phyloP scores from a whole-genome alignment of 2,888 invertebrate genomes.

The Lepidocyrtoides sp. region DNA sequence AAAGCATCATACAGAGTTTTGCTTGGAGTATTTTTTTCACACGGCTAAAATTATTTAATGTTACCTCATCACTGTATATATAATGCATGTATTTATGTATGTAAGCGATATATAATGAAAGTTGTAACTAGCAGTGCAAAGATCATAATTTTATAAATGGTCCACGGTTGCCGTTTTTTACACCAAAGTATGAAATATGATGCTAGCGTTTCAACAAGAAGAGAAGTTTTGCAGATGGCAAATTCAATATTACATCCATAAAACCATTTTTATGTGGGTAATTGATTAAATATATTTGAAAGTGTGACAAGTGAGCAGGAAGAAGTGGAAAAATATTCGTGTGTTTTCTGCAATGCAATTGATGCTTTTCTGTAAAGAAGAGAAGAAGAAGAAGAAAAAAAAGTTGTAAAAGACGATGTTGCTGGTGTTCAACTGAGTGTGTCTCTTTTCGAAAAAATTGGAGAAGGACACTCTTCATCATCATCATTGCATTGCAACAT shows the following conservation, averaged over 20 bases:
- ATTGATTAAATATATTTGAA: conserved; percentile 50
- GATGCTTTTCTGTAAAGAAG: not conserved
- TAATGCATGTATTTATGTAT: too few species aligned
- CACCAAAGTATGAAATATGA: conserved; percentile 33
- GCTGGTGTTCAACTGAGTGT: not conserved
- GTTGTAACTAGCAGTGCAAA: not conserved
- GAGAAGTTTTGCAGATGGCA: conserved; percentile 22
- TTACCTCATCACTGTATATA: conserved; percentile 3
- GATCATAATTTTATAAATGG: conserved; percentile 44
- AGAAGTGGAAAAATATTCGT: not conserved
- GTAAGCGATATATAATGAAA: not conserved
- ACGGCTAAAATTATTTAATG: conserved; percentile 29
- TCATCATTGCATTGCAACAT: not conserved
- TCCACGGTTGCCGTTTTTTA: not conserved
- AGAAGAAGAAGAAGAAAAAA: not conserved
- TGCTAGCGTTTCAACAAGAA: not conserved
- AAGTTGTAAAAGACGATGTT: not conserved
- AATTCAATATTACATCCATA: conserved; percentile 44
- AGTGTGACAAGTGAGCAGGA: not conserved
- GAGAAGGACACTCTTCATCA: conserved; percentile 25
- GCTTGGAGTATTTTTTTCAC: not conserved
- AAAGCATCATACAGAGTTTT: not conserved
- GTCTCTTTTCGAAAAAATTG: not conserved
- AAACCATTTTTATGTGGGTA: conserved; percentile 51
- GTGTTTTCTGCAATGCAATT: not conserved